Base-by-base conservation (phyloP, 1,140 invertebrate species). In the Oryzaephilus surinamensis region DNA sequence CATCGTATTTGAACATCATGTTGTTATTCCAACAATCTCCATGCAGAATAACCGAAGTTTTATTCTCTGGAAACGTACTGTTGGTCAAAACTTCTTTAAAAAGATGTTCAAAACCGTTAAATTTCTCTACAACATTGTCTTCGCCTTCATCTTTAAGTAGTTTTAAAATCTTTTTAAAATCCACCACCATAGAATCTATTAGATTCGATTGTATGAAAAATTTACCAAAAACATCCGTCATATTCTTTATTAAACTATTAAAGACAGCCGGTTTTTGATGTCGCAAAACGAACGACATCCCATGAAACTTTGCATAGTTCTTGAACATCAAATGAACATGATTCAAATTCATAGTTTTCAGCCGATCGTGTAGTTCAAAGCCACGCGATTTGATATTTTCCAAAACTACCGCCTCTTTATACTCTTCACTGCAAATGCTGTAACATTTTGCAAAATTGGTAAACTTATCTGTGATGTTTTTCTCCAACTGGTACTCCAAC, bases 1-100 rank as follows among this genome's bases (percentile, higher is more conserved):
- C 57, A 16, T 64, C 39, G 39, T 70, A 69, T 53, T 65, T 62
- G 46, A 69, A 72, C 60, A 72, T 62, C 43, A 72, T 67, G 41
- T 72, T 72, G 42, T 71, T 72, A 7, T 63, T 62, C 69, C 69
- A 72, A 16, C 68, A 67, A 47, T 72, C 69, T 6, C 70, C 70
- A 46, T 72, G 69, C 32, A 63, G 58, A 7, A 71, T 45, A 0
- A 70, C 66, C 15, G 46, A 45, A 12, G 2, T 42, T 38, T 11
- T 29, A 14, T 31, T 46, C 38, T 35, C 19, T 10, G 36, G 24
- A 33, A 32, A 17, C 0, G 5, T 11, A 12, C 21, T 24, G 12
- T 48, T 46, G n/a, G 24, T 35, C 16, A 51, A 14, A 32, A 26
- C 33, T 15, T 34, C 34, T 21, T 44, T 28, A 6, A 55, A 19